Evolutionary conservation across 2,888 invertebrate species (phyloP), one percentile per base, ranked within the genome.

Genomic region (Chydorus sphaericus): DNA sequence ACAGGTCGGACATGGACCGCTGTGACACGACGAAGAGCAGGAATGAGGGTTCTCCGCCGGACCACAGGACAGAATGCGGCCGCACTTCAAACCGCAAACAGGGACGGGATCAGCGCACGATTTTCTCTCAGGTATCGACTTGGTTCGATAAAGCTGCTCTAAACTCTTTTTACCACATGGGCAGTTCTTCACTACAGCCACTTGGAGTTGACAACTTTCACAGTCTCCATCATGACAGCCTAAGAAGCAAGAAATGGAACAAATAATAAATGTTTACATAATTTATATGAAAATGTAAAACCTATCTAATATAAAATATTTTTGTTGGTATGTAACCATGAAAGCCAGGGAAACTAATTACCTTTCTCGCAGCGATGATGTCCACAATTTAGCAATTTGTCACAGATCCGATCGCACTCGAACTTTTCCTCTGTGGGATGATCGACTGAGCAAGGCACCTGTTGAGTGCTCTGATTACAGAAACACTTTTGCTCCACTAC

Each of bases 101-200:
- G 89, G 86, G 61, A 93, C 79, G 0, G 85, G 80, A 69, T 92
- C 90, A 6, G 81, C 73, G 68, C 92, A 93, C 8, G 77, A 76
- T 51, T 71, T 75, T 58, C 91, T 76, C 20, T 30, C 18, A 6
- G 57, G 59, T 16, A 61, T 51, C 20, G 60, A 58, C 31, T 70
- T 68, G 72, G 65, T 61, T 16, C 62, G 63, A 30, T 58, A 56
- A 18, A 67, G 51, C 14, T 62, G 60, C 4, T 59, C 48, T 20
- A 80, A 69, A 1, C 71, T 67, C 36, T 77, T 78, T 69, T 83
- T 80, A 1, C 85, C 85, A 67, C 91, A 91, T 0, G 82, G 83
- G 65, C 91, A 91, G 37, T 75, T 75, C 5, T 74, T 77, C 10
- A 87, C 75, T 31, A 72, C 66, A 14, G 74, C 71, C 0, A 84